Evolutionary conservation across 2,797 vertebrate genomes (phyloP), one percentile per base, ranked within the genome.

Genomic region (Tenualosa ilisha): DNA sequence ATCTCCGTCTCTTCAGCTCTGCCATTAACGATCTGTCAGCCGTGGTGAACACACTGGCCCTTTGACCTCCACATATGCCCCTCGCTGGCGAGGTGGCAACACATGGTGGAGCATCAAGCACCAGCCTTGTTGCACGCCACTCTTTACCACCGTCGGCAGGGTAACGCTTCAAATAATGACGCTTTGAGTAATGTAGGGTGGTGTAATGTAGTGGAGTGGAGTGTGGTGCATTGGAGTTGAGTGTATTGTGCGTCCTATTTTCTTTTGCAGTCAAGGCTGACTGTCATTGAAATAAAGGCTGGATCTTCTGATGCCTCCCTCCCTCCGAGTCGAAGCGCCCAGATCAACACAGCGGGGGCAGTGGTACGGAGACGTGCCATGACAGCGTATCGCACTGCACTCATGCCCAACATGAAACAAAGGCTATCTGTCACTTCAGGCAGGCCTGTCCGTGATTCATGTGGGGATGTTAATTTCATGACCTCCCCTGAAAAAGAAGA

Each of bases 391-490:
- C 82, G 82, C 81, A 84, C 85, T 86, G 86, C 82, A 61, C 86
- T 88, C 88, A 86, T 89, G 86, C 88, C 90, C 90, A 84, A 89
- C 89, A 90, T 82, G 90, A 90, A 90, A 91, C 89, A 93, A 94
- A 93, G 89, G 91, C 91, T 89, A 89, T 86, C 88, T 91, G 93
- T 94, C 94, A 92, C 93, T 91, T 82, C 88, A 93, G 92, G 93
- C 89, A 68, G 86, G 37, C 85, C 90, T 86, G 15, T 85, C 90
- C 90, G 86, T 90, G 91, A 92, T 90, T 91, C 90, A 90, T 91
- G 90, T 91, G 88, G 89, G 86, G 91, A 92, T 93, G 92, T 91
- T 92, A 93, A 92, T 92, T 94, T 92, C 86, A 88, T 89, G 91
- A 93, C 90, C 92, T 93, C 88, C 91, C 86, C 89, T 75, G 22